A percentile compares a stretch with the other conserved stretches of the same genome.
Evolutionary conservation across 2,797 vertebrate species (phyloP).

Genomic region (Sebastes goodei): DNA sequence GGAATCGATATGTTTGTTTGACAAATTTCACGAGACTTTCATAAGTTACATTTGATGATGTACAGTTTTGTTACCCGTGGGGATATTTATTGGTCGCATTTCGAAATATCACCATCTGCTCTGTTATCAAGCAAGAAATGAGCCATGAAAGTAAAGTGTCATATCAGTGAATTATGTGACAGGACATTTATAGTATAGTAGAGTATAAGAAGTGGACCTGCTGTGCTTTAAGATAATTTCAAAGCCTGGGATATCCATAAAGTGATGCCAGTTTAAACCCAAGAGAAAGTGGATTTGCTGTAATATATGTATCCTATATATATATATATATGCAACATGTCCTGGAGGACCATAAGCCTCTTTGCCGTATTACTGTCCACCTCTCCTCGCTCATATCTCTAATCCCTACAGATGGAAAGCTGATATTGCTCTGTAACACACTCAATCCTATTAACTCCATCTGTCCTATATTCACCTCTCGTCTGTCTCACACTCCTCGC

Average conservation of each 20-base stretch:
- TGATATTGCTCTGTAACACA: constrained; percentile 72
- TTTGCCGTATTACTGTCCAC: constrained; percentile 74
- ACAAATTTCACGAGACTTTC: neutral
- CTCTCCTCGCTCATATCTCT: constrained; percentile 68
- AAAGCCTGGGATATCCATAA: neutral
- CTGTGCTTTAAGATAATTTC: constrained; percentile 7
- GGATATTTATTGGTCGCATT: neutral
- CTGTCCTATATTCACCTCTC: constrained; percentile 74
- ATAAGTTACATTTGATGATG: neutral
- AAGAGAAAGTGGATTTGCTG: constrained; percentile 19
- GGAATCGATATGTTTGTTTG: neutral
- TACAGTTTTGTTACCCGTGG: neutral
- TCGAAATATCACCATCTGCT: constrained; percentile 20
- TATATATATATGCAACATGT: constrained; percentile 37
- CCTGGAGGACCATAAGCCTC: constrained; percentile 71
- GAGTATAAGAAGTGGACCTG: neutral
- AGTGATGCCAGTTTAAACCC: constrained; percentile 17
- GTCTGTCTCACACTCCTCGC: constrained; percentile 16
- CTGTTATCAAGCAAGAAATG: constrained; percentile 16
- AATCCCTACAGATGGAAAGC: constrained; percentile 81
- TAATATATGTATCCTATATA: constrained; percentile 18
- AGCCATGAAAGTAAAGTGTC: constrained; percentile 18
- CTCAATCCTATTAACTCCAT: constrained; percentile 77
- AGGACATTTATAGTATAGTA: constrained; percentile 1
- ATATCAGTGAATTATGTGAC: constrained; percentile 36